These are phyloP conservation scores for Trachelus iudaicus DNA, from an alignment of 2,888 invertebrate genomes.

Conservation along the genomic window DNA sequence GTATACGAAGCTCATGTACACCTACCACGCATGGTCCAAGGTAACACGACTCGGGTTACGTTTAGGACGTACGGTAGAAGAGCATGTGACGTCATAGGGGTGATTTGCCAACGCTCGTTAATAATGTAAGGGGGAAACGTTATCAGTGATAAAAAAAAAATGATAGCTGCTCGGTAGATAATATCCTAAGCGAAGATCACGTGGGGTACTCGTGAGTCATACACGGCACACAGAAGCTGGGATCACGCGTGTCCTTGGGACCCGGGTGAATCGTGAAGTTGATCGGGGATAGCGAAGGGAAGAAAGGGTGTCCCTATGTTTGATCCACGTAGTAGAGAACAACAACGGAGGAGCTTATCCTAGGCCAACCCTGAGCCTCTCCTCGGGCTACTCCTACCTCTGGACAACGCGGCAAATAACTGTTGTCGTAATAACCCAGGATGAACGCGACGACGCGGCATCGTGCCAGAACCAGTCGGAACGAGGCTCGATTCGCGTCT, in stretches of 20 bases:
- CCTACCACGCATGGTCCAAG: slow-evolving; percentile 26
- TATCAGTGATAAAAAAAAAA: neutral
- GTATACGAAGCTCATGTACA: slow-evolving; percentile 6
- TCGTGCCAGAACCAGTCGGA: slow-evolving; percentile 54
- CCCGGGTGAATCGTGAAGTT: neutral
- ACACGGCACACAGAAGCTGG: neutral
- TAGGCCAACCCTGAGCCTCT: slow-evolving; percentile 8
- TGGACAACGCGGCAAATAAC: slow-evolving; percentile 20
- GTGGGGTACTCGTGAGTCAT: too few relatives aligned
- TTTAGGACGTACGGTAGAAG: slow-evolving; percentile 17
- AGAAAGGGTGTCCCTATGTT: neutral
- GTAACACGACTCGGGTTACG: slow-evolving; percentile 28
- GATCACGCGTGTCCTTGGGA: neutral
- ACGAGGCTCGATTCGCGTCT: slow-evolving; percentile 43
- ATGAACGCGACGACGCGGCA: slow-evolving; percentile 56
- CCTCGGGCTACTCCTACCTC: slow-evolving; percentile 12
- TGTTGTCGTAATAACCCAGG: slow-evolving; percentile 22
- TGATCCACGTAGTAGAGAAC: neutral
- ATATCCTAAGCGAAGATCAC: too few relatives aligned
- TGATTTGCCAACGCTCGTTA: neutral
- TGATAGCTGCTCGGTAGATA: neutral
- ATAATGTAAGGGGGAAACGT: neutral
- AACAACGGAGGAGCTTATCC: neutral
- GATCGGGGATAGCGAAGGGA: neutral
- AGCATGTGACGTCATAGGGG: slow-evolving; percentile 24